A percentile compares a stretch with the other conserved stretches of the same genome.
phyloP scores from a whole-genome alignment of 2,113 vertebrate genomes.

The Agapornis roseicollis region DNA sequence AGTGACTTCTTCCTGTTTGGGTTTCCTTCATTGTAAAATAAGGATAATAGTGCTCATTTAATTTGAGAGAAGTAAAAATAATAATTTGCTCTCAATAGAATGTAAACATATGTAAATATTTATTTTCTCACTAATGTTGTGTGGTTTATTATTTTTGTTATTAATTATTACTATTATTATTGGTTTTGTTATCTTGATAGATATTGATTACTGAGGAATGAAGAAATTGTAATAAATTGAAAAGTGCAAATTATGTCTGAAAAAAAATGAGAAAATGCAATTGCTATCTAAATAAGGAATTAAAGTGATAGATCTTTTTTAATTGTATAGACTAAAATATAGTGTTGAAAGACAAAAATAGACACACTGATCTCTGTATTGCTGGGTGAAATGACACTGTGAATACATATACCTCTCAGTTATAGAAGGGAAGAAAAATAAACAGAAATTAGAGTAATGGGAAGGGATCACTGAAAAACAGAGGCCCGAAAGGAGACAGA shows the following conservation, averaged over 20 bases:
- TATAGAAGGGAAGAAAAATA: neutral
- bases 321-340: neutral
- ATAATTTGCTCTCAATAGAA: accelerated
- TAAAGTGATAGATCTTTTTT: neutral
- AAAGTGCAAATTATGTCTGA: neutral
- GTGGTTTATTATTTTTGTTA: neutral
- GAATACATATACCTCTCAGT: neutral
- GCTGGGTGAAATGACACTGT: neutral
- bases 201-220: neutral
- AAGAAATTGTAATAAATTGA: neutral
- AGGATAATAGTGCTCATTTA: neutral
- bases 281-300: neutral
- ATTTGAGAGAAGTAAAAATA: neutral
- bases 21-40: neutral
- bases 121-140: neutral
- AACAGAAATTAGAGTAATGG: neutral
- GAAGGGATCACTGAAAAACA: neutral
- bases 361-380: neutral
- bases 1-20: neutral
- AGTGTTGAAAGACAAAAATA: neutral
- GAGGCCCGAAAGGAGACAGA: neutral
- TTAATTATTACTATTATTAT: neutral
- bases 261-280: neutral
- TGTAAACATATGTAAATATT: neutral
- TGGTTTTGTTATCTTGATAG: neutral